Evolutionary conservation across 2,797 vertebrate genomes (phyloP), one percentile per base, ranked within the genome.

Genomic region (Chelon auratus): DNA sequence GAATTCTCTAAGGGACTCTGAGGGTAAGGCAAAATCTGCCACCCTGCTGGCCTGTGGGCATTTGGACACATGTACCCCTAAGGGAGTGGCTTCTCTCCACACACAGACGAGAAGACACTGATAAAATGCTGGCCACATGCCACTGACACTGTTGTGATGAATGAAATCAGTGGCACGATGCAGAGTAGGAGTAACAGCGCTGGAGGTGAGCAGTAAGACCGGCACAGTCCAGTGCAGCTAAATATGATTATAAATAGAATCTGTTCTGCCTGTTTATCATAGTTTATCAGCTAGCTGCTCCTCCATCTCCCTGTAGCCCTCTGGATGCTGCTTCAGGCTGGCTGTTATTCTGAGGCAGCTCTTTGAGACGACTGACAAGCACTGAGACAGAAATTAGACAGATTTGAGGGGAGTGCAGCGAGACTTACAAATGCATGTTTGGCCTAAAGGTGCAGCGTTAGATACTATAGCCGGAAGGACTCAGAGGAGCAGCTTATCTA

Each of bases 1-100:
- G 22, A 70, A n/a, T 63, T 58, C 54, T 69, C 53, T 17, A 20
- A 82, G 75, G 81, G 82, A 68, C 62, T 72, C 57, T 0, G 11
- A 61, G 53, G 42, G 37, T 56, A 47, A 82, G 83, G 70, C 66
- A 47, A 59, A 59, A 51, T 50, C 65, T 63, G 39, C 57, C 20
- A 40, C 37, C 30, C 37, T 9, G 3, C 37, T 3, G 52, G 61
- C 66, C 68, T 43, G 30, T 11, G 50, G 63, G 56, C 36, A 68
- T 65, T 39, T 14, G 8, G 51, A 56, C 66, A 50, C 36, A 45
- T 61, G 69, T 63, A 69, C 72, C 48, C 71, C 51, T 33, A 26
- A n/a, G 43, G 42, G 9, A 18, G 39, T 42, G 58, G 56, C 56
- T 60, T 40, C 56, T 61, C 55, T 56, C 26, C 17, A 56, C 45